Base-by-base conservation (phyloP, 2,797 vertebrate genomes). In the Acipenser oxyrinchus region DNA sequence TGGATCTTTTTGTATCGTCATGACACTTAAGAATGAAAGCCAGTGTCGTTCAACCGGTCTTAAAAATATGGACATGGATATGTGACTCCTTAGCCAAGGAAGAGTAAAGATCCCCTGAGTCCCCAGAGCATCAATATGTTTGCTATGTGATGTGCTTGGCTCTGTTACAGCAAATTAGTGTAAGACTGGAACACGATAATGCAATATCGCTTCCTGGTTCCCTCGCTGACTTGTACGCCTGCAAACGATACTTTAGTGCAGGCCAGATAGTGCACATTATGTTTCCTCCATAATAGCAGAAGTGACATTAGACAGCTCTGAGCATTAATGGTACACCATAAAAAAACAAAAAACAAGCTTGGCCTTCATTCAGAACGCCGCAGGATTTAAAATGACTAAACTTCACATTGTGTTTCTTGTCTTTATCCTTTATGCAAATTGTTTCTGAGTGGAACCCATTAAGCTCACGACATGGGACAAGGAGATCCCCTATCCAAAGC, bases 321-420 rank as follows among this genome's bases (percentile, higher is more conserved):
- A 87, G 82, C 83, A 86, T 89, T 89, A 89, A 90, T 90, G 87
- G 89, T 81, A 90, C 83, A 74, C 88, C 88, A 23, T 62, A 62
- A 62, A 62, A 62, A 62, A 48, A 57, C 53, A 84, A 82, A 88
- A 89, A 87, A 89, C 87, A 89, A 90, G 86, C 86, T 88, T 86
- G 83, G 88, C 89, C 88, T 88, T 91, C 88, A 90, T 90, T 90
- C 87, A 88, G 84, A 75, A 82, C 87, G 81, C 89, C 82, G 87
- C 89, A 90, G 89, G 89, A 89, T 91, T 91, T 90, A 90, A 91
- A 90, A 90, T 91, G 89, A 91, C 90, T 90, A 91, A 91, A 91
- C 89, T 91, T 90, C 89, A 90, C 89, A 90, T 91, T 86, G 88
- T 84, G 86, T 90, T 90, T 88, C 86, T 88, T 86, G 89, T 91